These are phyloP conservation scores for Centropyge bicolor DNA, from an alignment of 2,797 vertebrate genomes.

Conservation along the genomic window DNA sequence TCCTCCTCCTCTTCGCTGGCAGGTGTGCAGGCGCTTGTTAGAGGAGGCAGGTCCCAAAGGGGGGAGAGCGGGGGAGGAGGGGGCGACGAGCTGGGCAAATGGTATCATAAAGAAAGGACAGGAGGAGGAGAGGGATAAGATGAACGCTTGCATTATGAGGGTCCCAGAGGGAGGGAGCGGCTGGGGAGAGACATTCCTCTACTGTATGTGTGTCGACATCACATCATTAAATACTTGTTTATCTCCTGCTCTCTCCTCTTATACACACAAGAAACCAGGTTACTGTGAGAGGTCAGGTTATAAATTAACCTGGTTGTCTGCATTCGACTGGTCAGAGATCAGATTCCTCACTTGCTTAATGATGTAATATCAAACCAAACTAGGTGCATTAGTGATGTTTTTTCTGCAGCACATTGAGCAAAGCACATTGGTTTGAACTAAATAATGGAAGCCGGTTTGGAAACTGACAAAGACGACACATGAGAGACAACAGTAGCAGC, in stretches of 20 bases:
- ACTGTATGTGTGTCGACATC: background rate
- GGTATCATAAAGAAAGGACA: slow-evolving; percentile 41
- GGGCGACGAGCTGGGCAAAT: slow-evolving; percentile 27
- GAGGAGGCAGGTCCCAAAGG: slow-evolving; percentile 58
- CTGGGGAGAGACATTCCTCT: slow-evolving; percentile 4
- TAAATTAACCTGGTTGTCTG: background rate
- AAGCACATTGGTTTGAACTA: background rate
- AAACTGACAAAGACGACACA: background rate
- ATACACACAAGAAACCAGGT: background rate
- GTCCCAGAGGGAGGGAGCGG: slow-evolving; percentile 51
- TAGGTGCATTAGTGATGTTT: background rate
- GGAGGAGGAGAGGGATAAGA: slow-evolving; percentile 34
- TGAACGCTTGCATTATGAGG: slow-evolving; percentile 44
- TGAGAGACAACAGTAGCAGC: background rate
- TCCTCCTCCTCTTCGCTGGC: slow-evolving; percentile 3
- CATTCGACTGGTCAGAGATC: background rate
- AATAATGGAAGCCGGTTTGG: background rate
- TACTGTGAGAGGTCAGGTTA: background rate
- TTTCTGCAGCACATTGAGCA: no score
- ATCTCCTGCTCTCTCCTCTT: background rate
- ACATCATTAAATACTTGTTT: background rate
- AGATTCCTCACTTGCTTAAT: no score
- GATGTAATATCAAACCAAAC: no score
- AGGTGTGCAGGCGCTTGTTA: slow-evolving; percentile 78
- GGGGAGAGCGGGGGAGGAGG: slow-evolving; percentile 37